A percentile compares a stretch with the other conserved stretches of the same genome.
Conservation (phyloP, 2,797 vertebrate genomes). For the Malurus splendens region DNA sequence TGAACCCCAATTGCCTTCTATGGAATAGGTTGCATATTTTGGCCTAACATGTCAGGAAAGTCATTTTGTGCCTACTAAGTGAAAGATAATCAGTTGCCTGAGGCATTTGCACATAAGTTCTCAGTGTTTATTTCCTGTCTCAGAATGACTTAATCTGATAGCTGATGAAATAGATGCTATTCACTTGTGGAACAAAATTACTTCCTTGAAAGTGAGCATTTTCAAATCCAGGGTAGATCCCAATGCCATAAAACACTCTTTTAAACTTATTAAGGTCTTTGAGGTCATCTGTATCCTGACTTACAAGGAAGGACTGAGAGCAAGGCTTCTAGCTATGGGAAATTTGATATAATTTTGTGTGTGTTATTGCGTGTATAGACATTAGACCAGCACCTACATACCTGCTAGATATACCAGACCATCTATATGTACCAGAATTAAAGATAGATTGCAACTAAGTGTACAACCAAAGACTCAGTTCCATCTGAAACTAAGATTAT, state of each 20-base stretch:
- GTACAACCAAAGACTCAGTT: not conserved
- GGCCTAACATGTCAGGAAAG: rapidly evolving
- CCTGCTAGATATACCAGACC: not conserved
- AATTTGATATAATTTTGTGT: not conserved
- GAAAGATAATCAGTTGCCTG: not conserved
- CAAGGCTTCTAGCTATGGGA: not conserved
- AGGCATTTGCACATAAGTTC: not conserved
- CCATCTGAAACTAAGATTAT: not conserved
- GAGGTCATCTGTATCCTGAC: not conserved
- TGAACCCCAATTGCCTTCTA: not conserved
- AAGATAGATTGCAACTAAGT: not conserved
- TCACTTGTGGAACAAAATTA: not conserved
- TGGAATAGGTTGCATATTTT: not conserved
- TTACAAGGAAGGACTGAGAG: not conserved
- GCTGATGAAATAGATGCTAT: not conserved
- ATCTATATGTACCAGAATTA: not conserved
- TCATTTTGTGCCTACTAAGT: not conserved
- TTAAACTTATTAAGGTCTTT: not conserved
- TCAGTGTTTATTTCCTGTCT: not conserved
- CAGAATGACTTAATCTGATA: not conserved
- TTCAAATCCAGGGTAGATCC: not conserved
- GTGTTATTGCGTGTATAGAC: not conserved
- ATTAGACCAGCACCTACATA: not conserved
- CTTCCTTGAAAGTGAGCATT: not conserved
- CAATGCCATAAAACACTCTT: not conserved